These are phyloP conservation scores for Drosophila varians DNA, from an alignment of 1,140 invertebrate species.

Conservation along the genomic window DNA sequence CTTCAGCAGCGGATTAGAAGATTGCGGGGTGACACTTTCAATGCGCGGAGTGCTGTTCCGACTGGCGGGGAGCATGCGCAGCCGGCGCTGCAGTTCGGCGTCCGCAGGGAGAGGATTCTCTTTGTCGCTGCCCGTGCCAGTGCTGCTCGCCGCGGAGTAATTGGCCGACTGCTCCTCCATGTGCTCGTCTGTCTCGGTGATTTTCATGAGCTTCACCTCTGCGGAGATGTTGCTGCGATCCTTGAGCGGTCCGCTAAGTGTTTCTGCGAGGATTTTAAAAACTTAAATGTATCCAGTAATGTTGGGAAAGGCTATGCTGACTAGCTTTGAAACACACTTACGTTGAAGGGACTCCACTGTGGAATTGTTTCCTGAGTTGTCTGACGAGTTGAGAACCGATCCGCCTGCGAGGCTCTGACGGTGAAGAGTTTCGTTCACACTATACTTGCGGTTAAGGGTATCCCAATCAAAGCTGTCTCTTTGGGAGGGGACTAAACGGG, in stretches of 20 bases:
- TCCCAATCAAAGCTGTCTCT: conserved; percentile 82
- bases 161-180: conserved; percentile 31
- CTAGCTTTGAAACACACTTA: conserved; percentile 19
- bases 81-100: conserved; percentile 32
- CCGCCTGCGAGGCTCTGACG: conserved; percentile 27
- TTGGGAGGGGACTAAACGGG: conserved; percentile 42
- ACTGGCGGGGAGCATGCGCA: conserved; percentile 53
- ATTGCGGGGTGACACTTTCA: conserved; percentile 9
- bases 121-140: conserved; percentile 54
- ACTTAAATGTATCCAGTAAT: too few species aligned
- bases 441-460: conserved; percentile 35
- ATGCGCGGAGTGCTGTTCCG: conserved; percentile 73
- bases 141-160: conserved; percentile 31
- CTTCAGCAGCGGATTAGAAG: conserved; percentile 9
- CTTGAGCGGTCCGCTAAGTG: conserved; percentile 53
- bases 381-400: conserved; percentile 21
- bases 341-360: conserved; percentile 52
- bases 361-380: conserved; percentile 32
- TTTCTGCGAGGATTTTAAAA: conserved; percentile 30
- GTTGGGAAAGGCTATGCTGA: not conserved
- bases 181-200: conserved; percentile 66
- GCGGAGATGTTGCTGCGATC: conserved; percentile 70
- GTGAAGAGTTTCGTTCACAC: conserved; percentile 24
- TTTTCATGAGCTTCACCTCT: conserved; percentile 63
- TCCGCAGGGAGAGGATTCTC: conserved; percentile 58